Base-by-base conservation (phyloP, 2,888 invertebrate genomes). In the Pristionchus fissidentatus region DNA sequence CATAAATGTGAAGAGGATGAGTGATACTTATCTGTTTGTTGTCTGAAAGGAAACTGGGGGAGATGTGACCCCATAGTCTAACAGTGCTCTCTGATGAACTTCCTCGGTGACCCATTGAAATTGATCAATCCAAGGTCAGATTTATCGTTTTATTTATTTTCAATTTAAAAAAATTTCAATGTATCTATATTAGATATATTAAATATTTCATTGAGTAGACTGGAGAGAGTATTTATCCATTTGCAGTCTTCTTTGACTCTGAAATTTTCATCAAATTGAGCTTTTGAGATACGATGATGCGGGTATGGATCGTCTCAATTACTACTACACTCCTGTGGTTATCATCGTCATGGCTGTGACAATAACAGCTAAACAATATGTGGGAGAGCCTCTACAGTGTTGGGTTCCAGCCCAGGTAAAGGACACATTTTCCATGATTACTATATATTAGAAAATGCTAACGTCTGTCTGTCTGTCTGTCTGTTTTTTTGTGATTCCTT, bases 351-450 rank as follows among this genome's bases (percentile, higher is more conserved):
- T 88, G 84, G 86, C 89, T 32, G 66, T 89, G 77, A 87, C 87
- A 1, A 85, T 89, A 82, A 87, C 88, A 8, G 91, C 91, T 35
- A 85, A 87, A 49, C 91, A 91, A 84, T 92, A 92, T 81, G 91
- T 91, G 46, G 91, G 91, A 29, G 88, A 91, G n/a, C 91, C 91
- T 19, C 85, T 91, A 10, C 91, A 91, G 83, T 91, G 91, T 75
- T 91, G 91, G 91, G 90, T 91, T 13, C 91, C 90, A 0, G 87
- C 88, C 3, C 90, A 90, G 87, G 88, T 89, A 7, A 3, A 35
- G 10, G n/a, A 4, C 7, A 55, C n/a, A n/a, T n/a, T n/a, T n/a
- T 55, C 55, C 22, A 55, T 22, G 22, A 15, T 13, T 55, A 13
- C 55, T n/a, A 13, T 22, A 19, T 55, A 55, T 22, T 55, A 13